phyloP scores from a whole-genome alignment of 2,888 invertebrate species.

The Nemotelus nigrinus region DNA sequence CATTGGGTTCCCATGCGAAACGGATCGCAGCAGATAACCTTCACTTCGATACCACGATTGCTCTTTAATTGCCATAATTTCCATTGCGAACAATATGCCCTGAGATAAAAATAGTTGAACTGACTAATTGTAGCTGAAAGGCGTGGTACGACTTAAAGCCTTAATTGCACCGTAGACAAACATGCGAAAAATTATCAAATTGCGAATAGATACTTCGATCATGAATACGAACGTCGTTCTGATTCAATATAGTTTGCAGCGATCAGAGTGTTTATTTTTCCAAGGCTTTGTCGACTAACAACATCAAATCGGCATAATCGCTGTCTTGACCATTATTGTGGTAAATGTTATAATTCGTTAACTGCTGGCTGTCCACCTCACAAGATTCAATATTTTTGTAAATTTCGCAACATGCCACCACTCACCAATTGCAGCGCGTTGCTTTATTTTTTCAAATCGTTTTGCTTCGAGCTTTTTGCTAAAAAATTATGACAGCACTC shows the following conservation, averaged over 20 bases:
- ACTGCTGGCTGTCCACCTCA: background rate
- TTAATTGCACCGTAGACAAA: slow-evolving; percentile 7
- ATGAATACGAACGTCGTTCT: background rate
- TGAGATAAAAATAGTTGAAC: too few relatives aligned
- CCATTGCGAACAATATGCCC: too few relatives aligned
- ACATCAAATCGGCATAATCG: background rate
- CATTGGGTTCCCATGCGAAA: too few relatives aligned
- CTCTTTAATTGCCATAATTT: too few relatives aligned
- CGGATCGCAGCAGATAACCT: too few relatives aligned
- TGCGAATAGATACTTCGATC: background rate
- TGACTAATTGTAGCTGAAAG: slow-evolving; percentile 7
- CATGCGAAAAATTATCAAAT: slow-evolving; percentile 5
- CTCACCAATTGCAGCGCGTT: background rate
- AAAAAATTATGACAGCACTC: too few relatives aligned
- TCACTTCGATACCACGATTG: too few relatives aligned
- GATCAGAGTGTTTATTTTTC: background rate
- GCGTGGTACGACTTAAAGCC: background rate
- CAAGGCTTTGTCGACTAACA: background rate
- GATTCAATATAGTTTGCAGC: background rate
- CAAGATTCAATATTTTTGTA: background rate
- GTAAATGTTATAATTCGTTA: background rate
- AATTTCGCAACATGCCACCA: background rate
- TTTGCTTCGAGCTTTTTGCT: too few relatives aligned
- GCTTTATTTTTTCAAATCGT: background rate
- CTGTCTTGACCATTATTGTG: background rate